Conservation (phyloP, 1,140 invertebrate genomes). For the honey bee (Apis mellifera) region Amel_HAv3.1 CM009932.2:10301501-10302000, state of each 20-base stretch:
- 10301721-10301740: constrained; percentile 28
- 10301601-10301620: constrained; percentile 35
- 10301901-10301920: constrained; percentile 19
- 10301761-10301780: too few relatives aligned
- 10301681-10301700: constrained; percentile 49
- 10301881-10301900: constrained; percentile 44
- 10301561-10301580: constrained; percentile 46
- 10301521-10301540: constrained; percentile 49
- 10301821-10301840: too few relatives aligned
- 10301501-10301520: constrained; percentile 17
- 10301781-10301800: too few relatives aligned
- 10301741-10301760: neutral
- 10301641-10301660: constrained; percentile 50
- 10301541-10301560: constrained; percentile 61
- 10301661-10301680: constrained; percentile 53
- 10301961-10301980: too few relatives aligned
- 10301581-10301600: constrained; percentile 64
- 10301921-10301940: neutral
- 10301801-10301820: too few relatives aligned
- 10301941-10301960: constrained; percentile 17
- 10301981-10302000: too few relatives aligned
- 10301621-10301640: constrained; percentile 37
- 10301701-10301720: constrained; percentile 20
- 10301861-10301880: constrained; percentile 42
- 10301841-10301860: too few relatives aligned